phyloP scores from a whole-genome alignment of 2,888 invertebrate species.

The Stratiomys singularior region DNA sequence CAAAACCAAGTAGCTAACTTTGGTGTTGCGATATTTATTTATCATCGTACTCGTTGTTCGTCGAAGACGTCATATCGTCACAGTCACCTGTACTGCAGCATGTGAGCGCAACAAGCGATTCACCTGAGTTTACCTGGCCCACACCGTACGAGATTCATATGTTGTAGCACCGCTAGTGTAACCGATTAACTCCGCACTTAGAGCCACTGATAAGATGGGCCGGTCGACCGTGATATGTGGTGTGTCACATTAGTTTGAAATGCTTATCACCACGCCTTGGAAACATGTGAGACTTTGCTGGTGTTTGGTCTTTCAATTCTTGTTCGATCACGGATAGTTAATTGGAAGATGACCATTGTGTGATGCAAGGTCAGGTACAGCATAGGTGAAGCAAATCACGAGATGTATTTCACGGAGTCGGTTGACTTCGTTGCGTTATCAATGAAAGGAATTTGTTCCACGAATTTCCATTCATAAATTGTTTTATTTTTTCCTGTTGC shows the following conservation, averaged over 20 bases:
- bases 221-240: not conserved
- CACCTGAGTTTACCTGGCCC: slow-evolving; percentile 30
- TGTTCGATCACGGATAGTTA: not conserved
- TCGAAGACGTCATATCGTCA: slow-evolving; percentile 23
- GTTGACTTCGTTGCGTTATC: not conserved
- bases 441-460: slow-evolving; percentile 25
- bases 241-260: no score
- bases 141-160: slow-evolving; percentile 1
- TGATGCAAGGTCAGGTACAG: no score
- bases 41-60: not conserved
- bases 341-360: not conserved
- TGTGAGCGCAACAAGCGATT: not conserved
- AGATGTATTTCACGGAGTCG: no score
- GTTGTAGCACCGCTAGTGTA: not conserved
- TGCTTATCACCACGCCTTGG: slow-evolving; percentile 8
- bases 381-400: no score
- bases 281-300: no score
- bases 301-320: slow-evolving; percentile 16
- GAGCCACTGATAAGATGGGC: slow-evolving; percentile 19
- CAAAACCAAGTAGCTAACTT: not conserved
- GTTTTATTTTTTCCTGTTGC: no score
- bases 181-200: not conserved
- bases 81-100: slow-evolving; percentile 2
- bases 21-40: not conserved
- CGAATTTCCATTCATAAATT: not conserved